A percentile compares a stretch with the other conserved stretches of the same genome.
phyloP scores from a whole-genome alignment of 2,797 vertebrate species.

The Melanogrammus aeglefinus region DNA sequence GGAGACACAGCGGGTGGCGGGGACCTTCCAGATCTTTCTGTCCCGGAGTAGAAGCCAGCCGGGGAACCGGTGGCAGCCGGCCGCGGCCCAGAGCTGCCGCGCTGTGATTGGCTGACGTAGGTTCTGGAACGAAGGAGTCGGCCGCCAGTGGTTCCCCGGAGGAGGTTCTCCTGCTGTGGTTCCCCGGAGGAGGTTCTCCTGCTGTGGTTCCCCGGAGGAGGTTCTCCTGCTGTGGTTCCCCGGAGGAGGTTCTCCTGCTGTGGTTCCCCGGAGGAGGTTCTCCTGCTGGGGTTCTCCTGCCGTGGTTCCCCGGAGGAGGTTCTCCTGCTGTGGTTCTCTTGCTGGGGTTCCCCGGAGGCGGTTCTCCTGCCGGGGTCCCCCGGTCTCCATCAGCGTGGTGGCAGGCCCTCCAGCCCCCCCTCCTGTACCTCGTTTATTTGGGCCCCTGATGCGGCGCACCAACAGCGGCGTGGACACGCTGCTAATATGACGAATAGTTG shows the following conservation, averaged over 20 bases:
- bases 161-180: no score
- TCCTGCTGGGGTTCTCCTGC: no score
- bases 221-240: no score
- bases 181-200: no score
- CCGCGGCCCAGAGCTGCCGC: constrained; percentile 34
- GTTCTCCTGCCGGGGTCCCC: background rate
- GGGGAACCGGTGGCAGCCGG: background rate
- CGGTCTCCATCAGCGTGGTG: no score
- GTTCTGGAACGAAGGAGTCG: constrained; percentile 47
- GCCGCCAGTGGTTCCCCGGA: constrained; percentile 12
- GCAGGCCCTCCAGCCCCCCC: no score
- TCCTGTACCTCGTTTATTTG: no score
- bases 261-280: no score
- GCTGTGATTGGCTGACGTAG: constrained; percentile 48
- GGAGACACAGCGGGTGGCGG: constrained; percentile 42
- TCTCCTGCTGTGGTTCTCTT: background rate
- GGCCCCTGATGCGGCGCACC: background rate
- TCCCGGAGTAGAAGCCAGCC: background rate
- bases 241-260: no score
- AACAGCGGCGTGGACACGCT: constrained; percentile 13
- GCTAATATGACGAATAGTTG: constrained; percentile 45
- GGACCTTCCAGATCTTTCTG: constrained; percentile 24
- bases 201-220: no score
- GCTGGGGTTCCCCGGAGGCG: background rate
- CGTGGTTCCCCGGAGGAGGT: no score